Conservation (phyloP, 2,113 vertebrate species). For the Dromaius novaehollandiae region DNA sequence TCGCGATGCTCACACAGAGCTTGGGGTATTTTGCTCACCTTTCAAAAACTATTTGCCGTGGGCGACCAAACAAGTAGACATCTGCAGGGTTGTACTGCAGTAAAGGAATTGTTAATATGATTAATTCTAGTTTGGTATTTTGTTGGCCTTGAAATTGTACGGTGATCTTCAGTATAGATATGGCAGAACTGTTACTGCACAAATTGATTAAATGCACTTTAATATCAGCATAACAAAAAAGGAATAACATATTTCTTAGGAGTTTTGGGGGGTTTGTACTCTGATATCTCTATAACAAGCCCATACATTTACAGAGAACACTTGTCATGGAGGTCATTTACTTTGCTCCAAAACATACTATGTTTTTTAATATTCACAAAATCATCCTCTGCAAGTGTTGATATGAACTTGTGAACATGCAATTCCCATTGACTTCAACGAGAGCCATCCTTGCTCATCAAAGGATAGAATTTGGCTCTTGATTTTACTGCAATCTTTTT, state of each 20-base stretch:
- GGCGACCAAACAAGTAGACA: background rate
- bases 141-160: background rate
- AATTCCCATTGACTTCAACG: background rate
- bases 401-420: background rate
- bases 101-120: background rate
- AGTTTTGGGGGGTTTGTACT: background rate
- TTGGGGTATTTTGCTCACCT: background rate
- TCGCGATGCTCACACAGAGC: accelerated
- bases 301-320: background rate
- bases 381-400: slow-evolving; percentile 22
- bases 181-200: background rate
- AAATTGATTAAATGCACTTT: background rate
- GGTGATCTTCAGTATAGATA: background rate
- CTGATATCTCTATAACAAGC: background rate
- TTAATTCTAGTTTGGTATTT: background rate
- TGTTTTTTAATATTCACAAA: background rate
- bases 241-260: background rate
- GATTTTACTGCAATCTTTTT: slow-evolving; percentile 49
- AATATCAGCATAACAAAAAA: background rate
- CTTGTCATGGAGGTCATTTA: background rate
- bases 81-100: slow-evolving; percentile 5
- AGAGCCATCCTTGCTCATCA: slow-evolving; percentile 5
- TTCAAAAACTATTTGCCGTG: slow-evolving; percentile 17
- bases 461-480: slow-evolving; percentile 40
- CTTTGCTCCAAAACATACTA: background rate